Conservation (phyloP, 2,888 invertebrate species). For the Spodoptera exigua region DNA sequence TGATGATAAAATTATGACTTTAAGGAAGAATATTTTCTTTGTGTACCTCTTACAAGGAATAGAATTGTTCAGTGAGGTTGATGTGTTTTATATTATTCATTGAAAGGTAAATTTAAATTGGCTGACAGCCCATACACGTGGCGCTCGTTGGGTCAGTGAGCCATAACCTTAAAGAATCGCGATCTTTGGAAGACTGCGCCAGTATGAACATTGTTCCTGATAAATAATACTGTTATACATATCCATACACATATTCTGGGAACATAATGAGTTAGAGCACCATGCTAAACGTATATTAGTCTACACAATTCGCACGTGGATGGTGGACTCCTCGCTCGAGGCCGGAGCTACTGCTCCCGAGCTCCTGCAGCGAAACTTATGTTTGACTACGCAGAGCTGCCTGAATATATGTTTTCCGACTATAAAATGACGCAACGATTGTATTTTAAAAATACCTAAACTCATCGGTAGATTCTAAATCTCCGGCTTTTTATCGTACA, state of each 20-base stretch:
- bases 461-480: constrained; percentile 85
- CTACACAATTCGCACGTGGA: constrained; percentile 64
- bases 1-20: constrained; percentile 60
- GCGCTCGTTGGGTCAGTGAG: constrained; percentile 46
- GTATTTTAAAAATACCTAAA: constrained; percentile 87
- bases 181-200: constrained; percentile 85
- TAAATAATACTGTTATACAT: constrained; percentile 84
- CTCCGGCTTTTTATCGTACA: constrained; percentile 80
- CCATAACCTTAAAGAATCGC: constrained; percentile 55
- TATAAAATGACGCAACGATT: constrained; percentile 74
- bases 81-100: constrained; percentile 27
- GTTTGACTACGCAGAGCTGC: constrained; percentile 69
- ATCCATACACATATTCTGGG: constrained; percentile 69
- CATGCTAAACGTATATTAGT: constrained; percentile 81
- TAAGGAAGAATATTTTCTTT: constrained; percentile 32
- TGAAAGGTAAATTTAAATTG: constrained; percentile 32
- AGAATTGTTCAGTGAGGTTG: constrained; percentile 47
- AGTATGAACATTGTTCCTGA: constrained; percentile 74
- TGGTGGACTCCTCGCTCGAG: constrained; percentile 39
- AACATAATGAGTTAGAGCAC: constrained; percentile 81
- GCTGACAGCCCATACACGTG: constrained; percentile 41
- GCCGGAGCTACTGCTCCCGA: constrained; percentile 41
- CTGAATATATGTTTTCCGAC: constrained; percentile 70
- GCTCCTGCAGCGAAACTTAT: constrained; percentile 55
- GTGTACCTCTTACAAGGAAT: constrained; percentile 50